Conservation (phyloP, 37 sponge, comb jelly and placozoan species). For the Theonella swinhoei region DNA sequence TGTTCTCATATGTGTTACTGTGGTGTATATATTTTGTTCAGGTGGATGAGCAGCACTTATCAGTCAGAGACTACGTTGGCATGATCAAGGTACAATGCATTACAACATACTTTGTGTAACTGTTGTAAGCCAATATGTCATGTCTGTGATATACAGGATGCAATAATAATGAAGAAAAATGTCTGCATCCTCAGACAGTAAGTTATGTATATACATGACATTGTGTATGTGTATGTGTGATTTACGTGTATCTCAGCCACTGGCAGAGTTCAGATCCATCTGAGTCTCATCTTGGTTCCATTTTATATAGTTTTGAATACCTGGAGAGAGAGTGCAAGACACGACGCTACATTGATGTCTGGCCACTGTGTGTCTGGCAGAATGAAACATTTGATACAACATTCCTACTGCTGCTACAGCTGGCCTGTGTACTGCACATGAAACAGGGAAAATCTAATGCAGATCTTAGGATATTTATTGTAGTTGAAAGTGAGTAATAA, state of each 20-base stretch:
- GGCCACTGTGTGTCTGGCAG: slow-evolving; percentile 24
- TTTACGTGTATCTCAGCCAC: no score
- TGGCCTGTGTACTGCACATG: slow-evolving; percentile 95
- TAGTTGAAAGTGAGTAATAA: slow-evolving; percentile 48
- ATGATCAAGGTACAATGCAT: slow-evolving; percentile 61
- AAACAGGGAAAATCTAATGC: slow-evolving; percentile 68
- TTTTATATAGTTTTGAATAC: not conserved
- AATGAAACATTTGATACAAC: slow-evolving; percentile 81
- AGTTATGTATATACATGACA: no score
- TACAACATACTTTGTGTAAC: no score
- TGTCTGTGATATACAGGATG: slow-evolving; percentile 63
- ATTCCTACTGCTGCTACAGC: slow-evolving; percentile 83
- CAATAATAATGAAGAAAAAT: slow-evolving; percentile 87
- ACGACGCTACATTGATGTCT: slow-evolving; percentile 79
- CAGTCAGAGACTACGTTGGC: slow-evolving; percentile 61
- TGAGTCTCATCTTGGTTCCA: not conserved
- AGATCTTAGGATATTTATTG: slow-evolving; percentile 72
- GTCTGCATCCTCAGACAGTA: slow-evolving; percentile 93
- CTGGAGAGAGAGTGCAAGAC: slow-evolving; percentile 7
- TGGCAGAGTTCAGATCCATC: not conserved
- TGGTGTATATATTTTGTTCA: slow-evolving; percentile 10
- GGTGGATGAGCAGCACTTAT: slow-evolving; percentile 63
- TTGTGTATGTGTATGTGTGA: no score
- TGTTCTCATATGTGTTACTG: no score
- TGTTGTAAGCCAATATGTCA: no score